Conservation (phyloP, 2,888 invertebrate genomes). For the Clistopyga incitator region DNA sequence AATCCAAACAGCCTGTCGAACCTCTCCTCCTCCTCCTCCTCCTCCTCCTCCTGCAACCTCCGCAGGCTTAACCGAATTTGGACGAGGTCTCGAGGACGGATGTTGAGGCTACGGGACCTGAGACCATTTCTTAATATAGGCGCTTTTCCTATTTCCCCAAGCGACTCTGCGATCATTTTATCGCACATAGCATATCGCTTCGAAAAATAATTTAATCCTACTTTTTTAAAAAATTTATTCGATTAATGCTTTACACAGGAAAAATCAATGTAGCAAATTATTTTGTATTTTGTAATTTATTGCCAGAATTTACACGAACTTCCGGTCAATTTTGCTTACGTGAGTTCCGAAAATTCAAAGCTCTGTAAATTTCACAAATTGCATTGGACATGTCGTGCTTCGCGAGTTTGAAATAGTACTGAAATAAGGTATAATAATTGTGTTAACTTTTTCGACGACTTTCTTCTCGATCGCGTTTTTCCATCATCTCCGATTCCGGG, state of each 20-base stretch:
- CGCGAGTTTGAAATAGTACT: background rate
- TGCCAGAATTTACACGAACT: too few relatives aligned
- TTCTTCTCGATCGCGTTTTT: background rate
- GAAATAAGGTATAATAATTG: background rate
- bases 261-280: too few relatives aligned
- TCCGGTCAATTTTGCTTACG: too few relatives aligned
- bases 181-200: background rate
- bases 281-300: too few relatives aligned
- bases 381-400: background rate
- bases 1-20: constrained; percentile 66
- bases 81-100: constrained; percentile 57
- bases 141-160: constrained; percentile 18
- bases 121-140: constrained; percentile 54
- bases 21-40: too few relatives aligned
- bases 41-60: constrained; percentile 31
- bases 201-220: background rate
- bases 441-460: background rate
- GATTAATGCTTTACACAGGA: background rate
- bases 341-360: too few relatives aligned
- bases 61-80: constrained; percentile 56
- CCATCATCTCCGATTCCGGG: background rate
- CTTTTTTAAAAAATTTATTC: background rate
- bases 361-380: too few relatives aligned
- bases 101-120: constrained; percentile 47
- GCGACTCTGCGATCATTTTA: background rate